Evolutionary conservation across 1,140 invertebrate genomes (phyloP).

Genomic region (Nilaparvata lugens): DNA sequence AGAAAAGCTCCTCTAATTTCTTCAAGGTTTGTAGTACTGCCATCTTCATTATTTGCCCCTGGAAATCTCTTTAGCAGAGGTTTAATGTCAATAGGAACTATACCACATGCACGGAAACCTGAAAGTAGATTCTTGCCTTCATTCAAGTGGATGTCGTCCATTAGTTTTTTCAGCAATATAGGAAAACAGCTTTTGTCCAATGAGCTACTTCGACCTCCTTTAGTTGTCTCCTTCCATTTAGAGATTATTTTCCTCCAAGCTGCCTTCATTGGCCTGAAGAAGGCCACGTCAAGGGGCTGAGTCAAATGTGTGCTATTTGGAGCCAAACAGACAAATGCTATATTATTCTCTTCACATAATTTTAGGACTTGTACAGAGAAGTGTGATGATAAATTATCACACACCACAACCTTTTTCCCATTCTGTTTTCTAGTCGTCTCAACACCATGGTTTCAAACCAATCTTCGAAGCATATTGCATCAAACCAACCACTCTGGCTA

Average conservation of each 20-base stretch:
- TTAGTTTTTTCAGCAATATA: neutral
- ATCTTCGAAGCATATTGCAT: conserved; percentile 26
- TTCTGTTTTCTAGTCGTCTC: conserved; percentile 24
- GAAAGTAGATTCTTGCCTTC: conserved; percentile 11
- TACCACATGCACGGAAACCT: conserved; percentile 19
- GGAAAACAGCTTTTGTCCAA: neutral
- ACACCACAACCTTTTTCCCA: conserved; percentile 30
- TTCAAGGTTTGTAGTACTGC: neutral
- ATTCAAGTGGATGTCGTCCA: neutral
- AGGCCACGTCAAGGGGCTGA: conserved; percentile 35
- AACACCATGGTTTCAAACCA: conserved; percentile 26
- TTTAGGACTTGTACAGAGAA: conserved; percentile 30
- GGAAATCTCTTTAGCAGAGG: neutral
- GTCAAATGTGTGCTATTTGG: conserved; percentile 35
- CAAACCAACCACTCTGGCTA: conserved; percentile 31
- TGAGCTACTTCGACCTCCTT: neutral
- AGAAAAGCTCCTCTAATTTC: neutral
- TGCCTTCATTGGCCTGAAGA: conserved; percentile 31
- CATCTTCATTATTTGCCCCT: neutral
- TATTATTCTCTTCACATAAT: conserved; percentile 30
- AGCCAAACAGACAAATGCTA: conserved; percentile 27
- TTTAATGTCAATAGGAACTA: conserved; percentile 8
- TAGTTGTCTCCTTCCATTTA: conserved; percentile 21
- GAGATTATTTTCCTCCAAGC: conserved; percentile 31
- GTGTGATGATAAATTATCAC: conserved; percentile 35